These are phyloP conservation scores for Atethmia centrago DNA, from an alignment of 2,888 invertebrate genomes.

Conservation along the genomic window DNA sequence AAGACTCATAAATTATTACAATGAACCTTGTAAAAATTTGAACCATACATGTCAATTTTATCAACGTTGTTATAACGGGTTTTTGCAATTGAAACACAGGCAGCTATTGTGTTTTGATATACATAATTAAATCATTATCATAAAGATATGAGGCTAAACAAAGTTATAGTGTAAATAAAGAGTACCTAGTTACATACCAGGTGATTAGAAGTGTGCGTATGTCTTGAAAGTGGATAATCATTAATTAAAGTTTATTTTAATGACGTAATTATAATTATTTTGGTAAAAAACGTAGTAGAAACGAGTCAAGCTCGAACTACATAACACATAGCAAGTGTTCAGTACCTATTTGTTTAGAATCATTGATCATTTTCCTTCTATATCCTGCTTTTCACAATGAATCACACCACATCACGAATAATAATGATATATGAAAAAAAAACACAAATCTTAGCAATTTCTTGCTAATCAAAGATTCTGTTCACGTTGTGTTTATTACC, in stretches of 20 bases:
- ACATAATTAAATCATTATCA: constrained; percentile 1
- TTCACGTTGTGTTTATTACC: background rate
- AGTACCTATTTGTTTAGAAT: background rate
- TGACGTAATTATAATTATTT: no score
- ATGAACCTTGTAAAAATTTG: background rate
- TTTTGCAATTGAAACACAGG: constrained; percentile 9
- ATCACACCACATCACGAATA: no score
- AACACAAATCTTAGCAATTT: background rate
- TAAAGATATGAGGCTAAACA: constrained; percentile 17
- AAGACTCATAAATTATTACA: background rate
- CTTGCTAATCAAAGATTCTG: background rate
- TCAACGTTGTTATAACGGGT: background rate
- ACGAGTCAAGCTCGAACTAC: background rate
- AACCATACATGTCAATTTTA: constrained; percentile 10
- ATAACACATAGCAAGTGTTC: background rate
- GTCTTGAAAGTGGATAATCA: background rate
- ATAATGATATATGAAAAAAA: no score
- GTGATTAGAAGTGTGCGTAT: background rate
- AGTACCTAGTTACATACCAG: background rate
- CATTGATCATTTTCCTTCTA: background rate
- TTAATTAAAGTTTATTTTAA: background rate
- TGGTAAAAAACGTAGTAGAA: background rate
- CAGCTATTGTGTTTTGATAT: constrained; percentile 1
- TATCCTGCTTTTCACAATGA: no score
- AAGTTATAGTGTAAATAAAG: constrained; percentile 5